These are phyloP conservation scores for Harpalus rufipes DNA, from an alignment of 2,888 invertebrate genomes.

Conservation along the genomic window DNA sequence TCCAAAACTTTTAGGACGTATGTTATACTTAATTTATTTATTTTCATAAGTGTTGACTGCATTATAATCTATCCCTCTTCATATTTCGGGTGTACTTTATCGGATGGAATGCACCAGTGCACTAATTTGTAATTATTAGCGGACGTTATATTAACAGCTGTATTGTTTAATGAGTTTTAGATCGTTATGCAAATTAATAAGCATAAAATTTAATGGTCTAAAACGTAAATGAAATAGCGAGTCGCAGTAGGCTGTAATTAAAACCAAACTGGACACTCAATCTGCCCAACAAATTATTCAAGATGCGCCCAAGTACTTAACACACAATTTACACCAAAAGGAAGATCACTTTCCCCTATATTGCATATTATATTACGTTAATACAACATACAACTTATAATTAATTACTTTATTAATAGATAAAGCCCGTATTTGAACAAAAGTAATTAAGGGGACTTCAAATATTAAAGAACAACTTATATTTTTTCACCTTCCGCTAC, in stretches of 20 bases:
- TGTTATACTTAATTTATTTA: too few relatives aligned
- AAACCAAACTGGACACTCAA: constrained; percentile 7
- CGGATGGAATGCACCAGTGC: constrained; percentile 46
- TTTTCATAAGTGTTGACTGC: too few relatives aligned
- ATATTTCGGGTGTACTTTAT: constrained; percentile 21
- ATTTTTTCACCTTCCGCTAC: too few relatives aligned
- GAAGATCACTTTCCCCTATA: too few relatives aligned
- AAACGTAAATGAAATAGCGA: constrained; percentile 67
- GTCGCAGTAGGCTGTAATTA: constrained; percentile 57
- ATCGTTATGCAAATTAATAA: constrained; percentile 68
- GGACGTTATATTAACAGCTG: constrained; percentile 67
- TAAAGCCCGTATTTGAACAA: too few relatives aligned
- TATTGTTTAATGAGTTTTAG: constrained; percentile 67
- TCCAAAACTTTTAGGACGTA: too few relatives aligned
- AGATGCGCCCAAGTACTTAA: neutral
- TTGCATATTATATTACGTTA: too few relatives aligned
- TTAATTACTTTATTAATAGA: too few relatives aligned
- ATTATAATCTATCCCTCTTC: too few relatives aligned
- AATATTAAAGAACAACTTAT: too few relatives aligned
- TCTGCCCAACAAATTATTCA: neutral
- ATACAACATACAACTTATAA: too few relatives aligned
- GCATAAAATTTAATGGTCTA: constrained; percentile 67
- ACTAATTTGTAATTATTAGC: constrained; percentile 66
- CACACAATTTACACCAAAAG: neutral
- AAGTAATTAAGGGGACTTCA: too few relatives aligned